These are phyloP conservation scores for Aleiodes sp. DNA, from an alignment of 1,140 invertebrate species.

Conservation along the genomic window DNA sequence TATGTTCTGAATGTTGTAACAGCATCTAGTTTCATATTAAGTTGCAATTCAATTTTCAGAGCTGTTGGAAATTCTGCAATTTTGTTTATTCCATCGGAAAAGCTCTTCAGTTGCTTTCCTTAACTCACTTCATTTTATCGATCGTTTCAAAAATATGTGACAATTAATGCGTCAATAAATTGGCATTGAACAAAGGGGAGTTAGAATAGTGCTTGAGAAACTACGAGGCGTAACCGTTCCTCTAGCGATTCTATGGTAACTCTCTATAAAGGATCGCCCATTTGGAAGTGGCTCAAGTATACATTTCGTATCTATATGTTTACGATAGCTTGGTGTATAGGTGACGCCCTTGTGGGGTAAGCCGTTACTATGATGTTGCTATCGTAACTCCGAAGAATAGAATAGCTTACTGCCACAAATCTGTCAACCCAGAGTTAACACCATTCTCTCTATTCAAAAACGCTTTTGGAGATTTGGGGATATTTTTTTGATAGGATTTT, in stretches of 20 bases:
- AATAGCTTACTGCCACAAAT: neutral
- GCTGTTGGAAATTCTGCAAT: neutral
- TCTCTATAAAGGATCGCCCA: neutral
- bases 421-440: too few relatives aligned
- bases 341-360: slow-evolving; percentile 1
- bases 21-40: neutral
- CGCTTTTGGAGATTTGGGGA: too few relatives aligned
- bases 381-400: neutral
- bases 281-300: neutral
- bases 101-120: too few relatives aligned
- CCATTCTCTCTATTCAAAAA: too few relatives aligned
- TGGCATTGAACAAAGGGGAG: neutral
- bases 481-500: too few relatives aligned
- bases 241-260: neutral
- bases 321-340: neutral
- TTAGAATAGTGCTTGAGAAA: neutral
- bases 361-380: slow-evolving; percentile 7
- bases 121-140: neutral
- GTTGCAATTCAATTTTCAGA: neutral
- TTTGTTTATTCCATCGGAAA: too few relatives aligned
- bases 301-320: neutral
- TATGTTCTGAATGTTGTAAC: neutral
- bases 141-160: neutral
- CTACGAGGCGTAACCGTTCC: neutral
- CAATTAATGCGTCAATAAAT: neutral